A percentile compares a stretch with the other conserved stretches of the same genome.
phyloP scores from a whole-genome alignment of 1,140 invertebrate species.

The Vollenhovia emeryi region DNA sequence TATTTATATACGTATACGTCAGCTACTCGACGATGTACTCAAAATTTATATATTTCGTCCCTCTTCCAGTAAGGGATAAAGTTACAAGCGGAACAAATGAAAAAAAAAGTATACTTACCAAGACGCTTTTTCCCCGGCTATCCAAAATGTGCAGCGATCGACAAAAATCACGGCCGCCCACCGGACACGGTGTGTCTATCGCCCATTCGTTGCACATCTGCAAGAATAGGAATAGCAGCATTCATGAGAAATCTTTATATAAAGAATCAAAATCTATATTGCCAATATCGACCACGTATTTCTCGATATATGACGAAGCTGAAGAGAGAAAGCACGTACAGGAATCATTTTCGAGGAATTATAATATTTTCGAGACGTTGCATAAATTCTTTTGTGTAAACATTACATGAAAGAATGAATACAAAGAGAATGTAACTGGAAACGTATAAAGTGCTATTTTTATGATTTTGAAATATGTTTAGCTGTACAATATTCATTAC shows the following conservation, averaged over 20 bases:
- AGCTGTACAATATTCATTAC: neutral
- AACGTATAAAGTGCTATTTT: neutral
- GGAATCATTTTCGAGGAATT: too few species aligned
- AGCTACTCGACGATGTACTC: neutral
- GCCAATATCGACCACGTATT: slow-evolving; percentile 25
- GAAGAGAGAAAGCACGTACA: neutral
- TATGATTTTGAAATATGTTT: neutral
- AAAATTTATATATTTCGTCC: slow-evolving; percentile 21
- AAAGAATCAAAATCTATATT: slow-evolving; percentile 9
- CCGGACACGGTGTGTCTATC: slow-evolving; percentile 88
- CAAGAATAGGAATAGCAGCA: slow-evolving; percentile 47
- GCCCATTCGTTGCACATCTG: slow-evolving; percentile 89
- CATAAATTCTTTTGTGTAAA: too few species aligned
- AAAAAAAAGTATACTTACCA: slow-evolving; percentile 80
- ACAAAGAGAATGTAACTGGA: neutral
- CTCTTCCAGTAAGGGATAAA: neutral
- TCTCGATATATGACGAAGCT: neutral
- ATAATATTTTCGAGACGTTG: neutral
- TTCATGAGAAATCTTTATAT: neutral
- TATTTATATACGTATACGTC: neutral
- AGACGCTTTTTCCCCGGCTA: slow-evolving; percentile 87
- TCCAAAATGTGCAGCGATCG: slow-evolving; percentile 89
- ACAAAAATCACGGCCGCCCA: slow-evolving; percentile 88
- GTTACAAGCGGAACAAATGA: neutral
- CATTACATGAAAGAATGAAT: neutral